These are phyloP conservation scores for Cenopis cana DNA, from an alignment of 2,888 invertebrate genomes.

Conservation along the genomic window DNA sequence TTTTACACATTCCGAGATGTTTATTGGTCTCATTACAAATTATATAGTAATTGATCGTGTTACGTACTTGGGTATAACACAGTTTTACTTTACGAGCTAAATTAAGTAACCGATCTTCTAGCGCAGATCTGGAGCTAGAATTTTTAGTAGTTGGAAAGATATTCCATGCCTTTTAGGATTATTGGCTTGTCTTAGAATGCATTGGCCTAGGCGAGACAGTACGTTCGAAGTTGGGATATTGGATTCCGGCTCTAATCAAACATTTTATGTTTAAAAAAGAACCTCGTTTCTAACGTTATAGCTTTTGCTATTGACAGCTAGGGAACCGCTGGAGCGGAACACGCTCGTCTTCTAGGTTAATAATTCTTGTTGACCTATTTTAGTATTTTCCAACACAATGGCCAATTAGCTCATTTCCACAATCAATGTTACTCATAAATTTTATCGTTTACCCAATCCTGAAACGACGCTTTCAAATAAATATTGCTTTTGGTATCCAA, in stretches of 20 bases:
- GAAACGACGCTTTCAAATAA: slow-evolving; percentile 23
- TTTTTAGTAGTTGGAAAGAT: background rate
- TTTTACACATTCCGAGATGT: slow-evolving; percentile 13
- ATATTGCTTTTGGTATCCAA: slow-evolving; percentile 22
- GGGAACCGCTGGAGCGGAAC: slow-evolving; percentile 51
- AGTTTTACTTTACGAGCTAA: slow-evolving; percentile 7
- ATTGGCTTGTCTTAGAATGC: background rate
- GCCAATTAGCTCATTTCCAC: slow-evolving; percentile 55
- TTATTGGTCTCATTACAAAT: slow-evolving; percentile 20
- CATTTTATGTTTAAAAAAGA: slow-evolving; percentile 2
- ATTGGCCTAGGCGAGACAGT: background rate
- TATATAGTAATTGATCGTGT: slow-evolving; percentile 10
- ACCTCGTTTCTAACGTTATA: background rate
- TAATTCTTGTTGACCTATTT: slow-evolving; percentile 58
- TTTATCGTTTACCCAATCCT: slow-evolving; percentile 40
- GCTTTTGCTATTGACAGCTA: slow-evolving; percentile 59
- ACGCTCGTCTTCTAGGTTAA: slow-evolving; percentile 54
- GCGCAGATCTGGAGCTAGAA: background rate
- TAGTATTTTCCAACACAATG: slow-evolving; percentile 48
- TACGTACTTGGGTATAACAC: slow-evolving; percentile 16
- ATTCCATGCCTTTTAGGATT: background rate
- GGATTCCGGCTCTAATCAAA: slow-evolving; percentile 5
- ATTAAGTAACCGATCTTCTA: slow-evolving; percentile 11
- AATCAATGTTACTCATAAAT: slow-evolving; percentile 47
- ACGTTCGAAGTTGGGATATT: background rate